phyloP scores from a whole-genome alignment of 2,113 vertebrate genomes.

The Vulpes lagopus region DNA sequence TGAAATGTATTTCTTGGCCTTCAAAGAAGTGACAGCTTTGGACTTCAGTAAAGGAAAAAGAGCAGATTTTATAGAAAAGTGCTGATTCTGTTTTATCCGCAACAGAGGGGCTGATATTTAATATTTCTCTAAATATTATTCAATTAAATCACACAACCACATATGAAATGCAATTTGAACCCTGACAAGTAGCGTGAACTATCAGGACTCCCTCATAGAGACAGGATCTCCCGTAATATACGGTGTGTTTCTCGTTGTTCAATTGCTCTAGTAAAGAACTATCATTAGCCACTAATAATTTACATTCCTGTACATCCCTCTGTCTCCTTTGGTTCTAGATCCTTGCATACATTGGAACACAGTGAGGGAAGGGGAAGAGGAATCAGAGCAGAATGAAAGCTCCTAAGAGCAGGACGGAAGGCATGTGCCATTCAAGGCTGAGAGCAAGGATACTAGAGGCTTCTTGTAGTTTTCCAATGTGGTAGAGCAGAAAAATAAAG shows the following conservation, averaged over 20 bases:
- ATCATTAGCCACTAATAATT: background rate
- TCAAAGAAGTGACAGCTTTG: slow-evolving; percentile 37
- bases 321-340: background rate
- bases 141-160: background rate
- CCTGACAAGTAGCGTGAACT: background rate
- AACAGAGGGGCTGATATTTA: background rate
- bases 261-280: background rate
- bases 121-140: slow-evolving; percentile 41
- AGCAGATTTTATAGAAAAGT: background rate
- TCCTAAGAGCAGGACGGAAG: background rate
- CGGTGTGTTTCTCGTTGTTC: background rate
- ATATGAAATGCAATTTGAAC: background rate
- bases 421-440: background rate
- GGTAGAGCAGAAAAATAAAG: background rate
- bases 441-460: background rate
- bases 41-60: background rate
- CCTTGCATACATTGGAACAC: background rate
- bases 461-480: background rate
- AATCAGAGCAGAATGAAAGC: background rate
- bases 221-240: background rate
- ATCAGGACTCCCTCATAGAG: background rate
- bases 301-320: background rate
- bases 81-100: slow-evolving; percentile 31
- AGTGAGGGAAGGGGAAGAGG: background rate
- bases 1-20: slow-evolving; percentile 14